Conservation (phyloP, 2,888 invertebrate genomes). For the Temnothorax ravouxi region DNA sequence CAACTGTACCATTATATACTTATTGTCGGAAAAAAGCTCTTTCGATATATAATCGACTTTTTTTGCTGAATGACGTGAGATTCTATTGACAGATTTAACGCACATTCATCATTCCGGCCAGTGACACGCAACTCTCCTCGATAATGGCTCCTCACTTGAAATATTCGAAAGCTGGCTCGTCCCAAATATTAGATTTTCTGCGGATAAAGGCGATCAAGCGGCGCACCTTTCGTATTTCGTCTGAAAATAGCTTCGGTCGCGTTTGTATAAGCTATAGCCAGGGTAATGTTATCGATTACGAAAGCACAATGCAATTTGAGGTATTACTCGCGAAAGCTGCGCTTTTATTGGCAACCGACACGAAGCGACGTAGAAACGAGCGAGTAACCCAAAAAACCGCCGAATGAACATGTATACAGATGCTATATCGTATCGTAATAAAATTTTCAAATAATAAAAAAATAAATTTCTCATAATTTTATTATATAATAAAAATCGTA, state of each 20-base stretch:
- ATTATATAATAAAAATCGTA: not conserved
- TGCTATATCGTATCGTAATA: not conserved
- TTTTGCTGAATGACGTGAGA: constrained; percentile 64
- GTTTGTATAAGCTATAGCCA: constrained; percentile 28
- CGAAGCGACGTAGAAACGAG: constrained; percentile 7
- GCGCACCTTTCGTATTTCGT: constrained; percentile 45
- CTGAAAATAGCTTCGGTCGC: constrained; percentile 48
- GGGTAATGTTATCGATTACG: constrained; percentile 55
- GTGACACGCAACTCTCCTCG: constrained; percentile 54
- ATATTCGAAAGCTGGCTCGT: constrained; percentile 62
- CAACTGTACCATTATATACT: constrained; percentile 51
- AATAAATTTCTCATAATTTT: not conserved
- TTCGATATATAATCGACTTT: constrained; percentile 57
- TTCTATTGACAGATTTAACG: constrained; percentile 67
- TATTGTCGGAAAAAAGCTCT: constrained; percentile 29
- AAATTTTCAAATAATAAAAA: not conserved
- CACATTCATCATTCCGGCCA: constrained; percentile 69
- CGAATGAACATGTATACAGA: constrained; percentile 12
- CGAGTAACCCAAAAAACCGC: not conserved
- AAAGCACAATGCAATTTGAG: constrained; percentile 44
- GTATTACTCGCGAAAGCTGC: constrained; percentile 41
- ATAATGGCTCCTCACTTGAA: constrained; percentile 55
- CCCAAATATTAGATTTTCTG: constrained; percentile 61
- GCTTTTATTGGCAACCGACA: constrained; percentile 42
- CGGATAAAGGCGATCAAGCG: constrained; percentile 50